These are phyloP conservation scores for Silurus lanzhouensis DNA, from an alignment of 2,797 vertebrate species.

Conservation along the genomic window DNA sequence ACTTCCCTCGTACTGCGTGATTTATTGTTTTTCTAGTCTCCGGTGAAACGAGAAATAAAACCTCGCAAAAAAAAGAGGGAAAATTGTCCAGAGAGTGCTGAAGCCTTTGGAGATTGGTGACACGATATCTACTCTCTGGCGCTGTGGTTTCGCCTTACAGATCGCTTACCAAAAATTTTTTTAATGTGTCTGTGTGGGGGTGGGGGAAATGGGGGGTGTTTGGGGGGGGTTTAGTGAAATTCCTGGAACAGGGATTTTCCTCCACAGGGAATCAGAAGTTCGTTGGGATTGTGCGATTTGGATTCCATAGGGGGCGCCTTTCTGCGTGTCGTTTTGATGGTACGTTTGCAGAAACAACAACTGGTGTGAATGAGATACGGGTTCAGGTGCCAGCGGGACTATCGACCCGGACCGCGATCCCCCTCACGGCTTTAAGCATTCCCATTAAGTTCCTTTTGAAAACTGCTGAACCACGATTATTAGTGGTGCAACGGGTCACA, in stretches of 20 bases:
- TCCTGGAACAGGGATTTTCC: conserved; percentile 40
- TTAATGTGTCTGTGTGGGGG: no score
- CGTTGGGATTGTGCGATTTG: not conserved
- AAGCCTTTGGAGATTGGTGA: conserved; percentile 18
- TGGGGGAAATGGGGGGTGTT: no score
- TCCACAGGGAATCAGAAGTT: conserved; percentile 17
- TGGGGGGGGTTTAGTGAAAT: conserved; percentile 7
- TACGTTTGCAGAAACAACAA: not conserved
- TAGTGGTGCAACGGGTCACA: no score
- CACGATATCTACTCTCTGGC: conserved; percentile 1
- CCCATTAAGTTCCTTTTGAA: not conserved
- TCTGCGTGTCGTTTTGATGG: not conserved
- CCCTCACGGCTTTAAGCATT: not conserved
- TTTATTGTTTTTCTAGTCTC: conserved; percentile 15
- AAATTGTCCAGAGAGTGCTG: not conserved
- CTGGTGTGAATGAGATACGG: not conserved
- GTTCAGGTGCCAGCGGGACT: not conserved
- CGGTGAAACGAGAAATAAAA: conserved; percentile 7
- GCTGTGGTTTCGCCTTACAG: conserved; percentile 26
- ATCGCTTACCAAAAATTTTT: conserved; percentile 30
- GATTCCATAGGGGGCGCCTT: not conserved
- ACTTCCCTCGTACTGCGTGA: not conserved
- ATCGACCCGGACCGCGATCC: not conserved
- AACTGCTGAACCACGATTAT: no score
- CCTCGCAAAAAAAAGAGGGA: not conserved